Conservation (phyloP, 2,888 invertebrate species). For the Urechis unicinctus region DNA sequence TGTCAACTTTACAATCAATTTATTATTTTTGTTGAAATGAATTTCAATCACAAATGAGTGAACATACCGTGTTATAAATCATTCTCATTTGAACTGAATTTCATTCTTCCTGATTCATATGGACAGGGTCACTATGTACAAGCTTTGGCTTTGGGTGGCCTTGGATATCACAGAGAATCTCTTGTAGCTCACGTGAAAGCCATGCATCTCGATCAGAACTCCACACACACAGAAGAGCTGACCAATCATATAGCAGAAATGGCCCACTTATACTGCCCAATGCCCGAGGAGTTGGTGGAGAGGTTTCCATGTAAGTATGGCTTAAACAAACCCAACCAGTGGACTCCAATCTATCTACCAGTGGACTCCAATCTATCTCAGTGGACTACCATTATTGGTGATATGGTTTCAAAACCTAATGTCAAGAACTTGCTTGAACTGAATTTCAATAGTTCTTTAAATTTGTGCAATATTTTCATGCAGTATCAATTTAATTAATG, state of each 20-base stretch:
- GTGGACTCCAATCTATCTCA: no score
- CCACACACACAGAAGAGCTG: conserved; percentile 29
- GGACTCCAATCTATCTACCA: no score
- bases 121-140: conserved; percentile 36
- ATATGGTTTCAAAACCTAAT: no score
- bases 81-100: neutral
- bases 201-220: conserved; percentile 26
- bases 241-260: conserved; percentile 32
- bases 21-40: no score
- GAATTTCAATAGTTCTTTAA: no score
- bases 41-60: no score
- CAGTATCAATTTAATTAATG: no score
- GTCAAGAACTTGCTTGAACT: no score
- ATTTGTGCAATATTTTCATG: no score
- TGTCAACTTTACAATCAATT: neutral
- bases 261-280: conserved; percentile 28
- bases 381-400: no score
- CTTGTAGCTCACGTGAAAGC: conserved; percentile 34
- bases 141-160: conserved; percentile 28
- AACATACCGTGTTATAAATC: no score
- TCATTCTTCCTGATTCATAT: neutral
- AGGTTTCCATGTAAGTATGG: conserved; percentile 27
- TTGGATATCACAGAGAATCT: conserved; percentile 30
- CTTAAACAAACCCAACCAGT: no score
- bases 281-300: conserved; percentile 25